These are phyloP conservation scores for Characodon lateralis DNA, from an alignment of 2,797 vertebrate genomes.

Conservation along the genomic window DNA sequence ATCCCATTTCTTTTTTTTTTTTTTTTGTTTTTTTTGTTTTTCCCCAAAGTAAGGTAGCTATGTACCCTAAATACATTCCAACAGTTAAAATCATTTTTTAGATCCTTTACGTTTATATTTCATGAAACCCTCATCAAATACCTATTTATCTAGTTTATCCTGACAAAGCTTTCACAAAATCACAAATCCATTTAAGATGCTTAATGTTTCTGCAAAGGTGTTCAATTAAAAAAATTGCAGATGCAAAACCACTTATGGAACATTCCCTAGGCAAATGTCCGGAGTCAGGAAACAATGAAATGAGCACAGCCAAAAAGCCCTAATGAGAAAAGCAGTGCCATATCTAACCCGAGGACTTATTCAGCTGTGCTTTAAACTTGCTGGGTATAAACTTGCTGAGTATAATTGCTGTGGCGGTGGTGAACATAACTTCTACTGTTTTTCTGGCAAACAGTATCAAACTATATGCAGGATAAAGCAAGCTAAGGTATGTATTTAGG, in stretches of 20 bases:
- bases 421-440: slow-evolving; percentile 50
- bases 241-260: slow-evolving; percentile 37
- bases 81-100: neutral
- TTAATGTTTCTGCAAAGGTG: slow-evolving; percentile 32
- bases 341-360: slow-evolving; percentile 44
- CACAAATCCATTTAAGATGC: slow-evolving; percentile 12
- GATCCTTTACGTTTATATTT: neutral
- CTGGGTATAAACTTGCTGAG: slow-evolving; percentile 2
- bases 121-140: neutral
- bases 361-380: slow-evolving; percentile 54
- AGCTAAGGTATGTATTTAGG: slow-evolving; percentile 34
- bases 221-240: slow-evolving; percentile 33
- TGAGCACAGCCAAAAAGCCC: slow-evolving; percentile 34
- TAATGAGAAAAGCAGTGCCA: slow-evolving; percentile 65
- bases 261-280: slow-evolving; percentile 45
- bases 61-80: neutral
- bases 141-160: neutral
- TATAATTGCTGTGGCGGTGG: slow-evolving; percentile 29
- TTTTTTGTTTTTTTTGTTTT: neutral
- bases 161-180: slow-evolving; percentile 11
- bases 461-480: slow-evolving; percentile 10
- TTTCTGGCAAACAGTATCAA: slow-evolving; percentile 36
- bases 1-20: too few relatives aligned
- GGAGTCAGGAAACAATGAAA: slow-evolving; percentile 62
- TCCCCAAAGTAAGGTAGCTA: neutral